Evolutionary conservation across 2,888 invertebrate genomes (phyloP).

Genomic region (Hecatera dysodea): DNA sequence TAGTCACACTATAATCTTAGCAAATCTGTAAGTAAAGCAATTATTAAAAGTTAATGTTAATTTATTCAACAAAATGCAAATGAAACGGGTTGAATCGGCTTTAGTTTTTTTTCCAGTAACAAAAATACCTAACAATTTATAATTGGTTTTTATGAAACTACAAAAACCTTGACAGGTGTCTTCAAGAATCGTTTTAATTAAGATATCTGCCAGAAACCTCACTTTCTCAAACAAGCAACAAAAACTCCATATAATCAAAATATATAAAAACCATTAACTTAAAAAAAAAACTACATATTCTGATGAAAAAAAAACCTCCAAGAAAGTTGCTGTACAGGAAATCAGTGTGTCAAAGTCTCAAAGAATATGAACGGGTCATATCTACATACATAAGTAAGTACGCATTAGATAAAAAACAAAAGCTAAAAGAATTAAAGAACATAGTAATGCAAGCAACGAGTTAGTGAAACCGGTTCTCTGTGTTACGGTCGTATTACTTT

Average conservation of each 20-base stretch:
- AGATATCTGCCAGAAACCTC: background rate
- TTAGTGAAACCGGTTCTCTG: constrained; percentile 35
- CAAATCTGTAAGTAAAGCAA: background rate
- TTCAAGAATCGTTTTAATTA: background rate
- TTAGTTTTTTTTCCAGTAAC: background rate
- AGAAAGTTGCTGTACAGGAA: constrained; percentile 28
- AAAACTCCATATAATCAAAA: background rate
- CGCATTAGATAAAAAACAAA: constrained; percentile 29
- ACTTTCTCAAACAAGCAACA: constrained; percentile 12
- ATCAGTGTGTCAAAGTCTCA: constrained; percentile 26
- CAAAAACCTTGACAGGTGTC: background rate
- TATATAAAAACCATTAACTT: background rate
- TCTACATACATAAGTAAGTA: background rate
- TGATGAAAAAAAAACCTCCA: constrained; percentile 12
- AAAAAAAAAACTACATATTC: constrained; percentile 9
- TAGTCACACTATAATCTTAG: background rate
- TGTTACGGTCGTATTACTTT: constrained; percentile 41
- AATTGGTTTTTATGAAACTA: background rate
- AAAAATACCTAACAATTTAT: background rate
- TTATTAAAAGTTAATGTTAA: background rate
- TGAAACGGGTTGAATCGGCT: background rate
- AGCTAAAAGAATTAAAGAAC: constrained; percentile 37
- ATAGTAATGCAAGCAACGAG: constrained; percentile 6
- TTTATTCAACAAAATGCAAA: background rate
- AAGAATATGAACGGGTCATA: constrained; percentile 6